Conservation (phyloP, 2,797 vertebrate genomes). For the Leuciscus waleckii region DNA sequence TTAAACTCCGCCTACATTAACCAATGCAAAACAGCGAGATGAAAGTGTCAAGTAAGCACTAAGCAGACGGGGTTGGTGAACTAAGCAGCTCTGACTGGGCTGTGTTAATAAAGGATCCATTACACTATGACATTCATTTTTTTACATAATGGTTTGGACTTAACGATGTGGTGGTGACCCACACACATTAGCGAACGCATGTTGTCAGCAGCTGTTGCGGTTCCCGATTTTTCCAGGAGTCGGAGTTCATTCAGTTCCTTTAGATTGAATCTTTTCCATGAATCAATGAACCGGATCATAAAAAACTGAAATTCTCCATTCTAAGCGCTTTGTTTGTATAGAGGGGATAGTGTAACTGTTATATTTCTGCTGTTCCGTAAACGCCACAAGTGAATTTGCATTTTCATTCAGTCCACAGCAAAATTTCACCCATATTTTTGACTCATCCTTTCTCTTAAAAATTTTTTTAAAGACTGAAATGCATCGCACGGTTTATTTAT, state of each 20-base stretch:
- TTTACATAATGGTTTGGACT: neutral
- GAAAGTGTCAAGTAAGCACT: constrained; percentile 37
- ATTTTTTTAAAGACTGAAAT: no score
- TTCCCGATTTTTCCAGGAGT: neutral
- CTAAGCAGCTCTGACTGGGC: neutral
- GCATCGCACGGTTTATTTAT: no score
- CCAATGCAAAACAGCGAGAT: constrained; percentile 58
- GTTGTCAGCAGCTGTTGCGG: neutral
- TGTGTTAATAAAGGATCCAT: neutral
- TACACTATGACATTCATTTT: neutral
- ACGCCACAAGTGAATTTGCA: no score
- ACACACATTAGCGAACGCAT: neutral
- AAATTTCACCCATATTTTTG: no score
- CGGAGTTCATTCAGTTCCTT: neutral
- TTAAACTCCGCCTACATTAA: constrained; percentile 58
- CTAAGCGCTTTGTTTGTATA: no score
- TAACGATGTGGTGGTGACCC: neutral
- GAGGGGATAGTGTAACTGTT: no score
- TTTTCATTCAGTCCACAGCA: no score
- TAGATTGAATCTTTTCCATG: neutral
- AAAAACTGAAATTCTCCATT: neutral
- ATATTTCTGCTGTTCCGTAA: no score
- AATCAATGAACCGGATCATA: neutral
- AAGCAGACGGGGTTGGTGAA: neutral
- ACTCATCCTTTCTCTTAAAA: no score